Base-by-base conservation (phyloP, 2,113 vertebrate genomes). In the Elgaria multicarinata region DNA sequence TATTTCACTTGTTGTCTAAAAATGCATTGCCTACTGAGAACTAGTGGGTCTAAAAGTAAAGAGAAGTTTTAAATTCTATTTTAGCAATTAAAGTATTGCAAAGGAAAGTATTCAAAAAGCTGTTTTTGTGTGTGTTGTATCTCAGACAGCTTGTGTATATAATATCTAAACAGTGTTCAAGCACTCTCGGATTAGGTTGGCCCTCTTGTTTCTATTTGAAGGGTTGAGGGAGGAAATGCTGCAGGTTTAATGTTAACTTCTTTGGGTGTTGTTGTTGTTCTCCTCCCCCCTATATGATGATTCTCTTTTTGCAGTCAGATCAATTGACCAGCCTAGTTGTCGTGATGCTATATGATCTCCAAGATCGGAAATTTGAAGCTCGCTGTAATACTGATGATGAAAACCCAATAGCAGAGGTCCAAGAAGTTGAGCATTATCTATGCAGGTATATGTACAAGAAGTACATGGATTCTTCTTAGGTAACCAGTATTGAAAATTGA, bases 311-410 rank as follows among this genome's bases (percentile, higher is more conserved):
- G 89, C 91, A 99, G 98, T 96, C 97, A 42, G 95, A 97, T 86
- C 96, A 98, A 72, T 94, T 98, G 95, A 98, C 97, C 95, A 97
- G 98, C 93, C 96, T 99, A 92, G 96, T 98, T 87, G 97, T 98
- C 20, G 98, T 99, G 94, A 98, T 99, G 97, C 97, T 99, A 36
- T 98, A 95, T 85, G 98, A 99, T 93, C 96, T 99, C 79, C 98
- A 98, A 97, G 97, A 98, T 76, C 97, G 98, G 92, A 98, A 98
- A 95, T 99, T 99, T 93, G 92, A 96, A 94, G 94, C 97, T 33
- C 95, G 97, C 39, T 81, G 87, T 67, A 84, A 96, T 90, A 78
- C 72, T 78, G 79, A 87, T 76, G 82, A 93, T 1, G 93, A 95
- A 69, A 94, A 97, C 9, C 66, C 95, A 44, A 90, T 97, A 92